These are phyloP conservation scores for Meles meles DNA, from an alignment of 2,113 vertebrate genomes.

Conservation along the genomic window DNA sequence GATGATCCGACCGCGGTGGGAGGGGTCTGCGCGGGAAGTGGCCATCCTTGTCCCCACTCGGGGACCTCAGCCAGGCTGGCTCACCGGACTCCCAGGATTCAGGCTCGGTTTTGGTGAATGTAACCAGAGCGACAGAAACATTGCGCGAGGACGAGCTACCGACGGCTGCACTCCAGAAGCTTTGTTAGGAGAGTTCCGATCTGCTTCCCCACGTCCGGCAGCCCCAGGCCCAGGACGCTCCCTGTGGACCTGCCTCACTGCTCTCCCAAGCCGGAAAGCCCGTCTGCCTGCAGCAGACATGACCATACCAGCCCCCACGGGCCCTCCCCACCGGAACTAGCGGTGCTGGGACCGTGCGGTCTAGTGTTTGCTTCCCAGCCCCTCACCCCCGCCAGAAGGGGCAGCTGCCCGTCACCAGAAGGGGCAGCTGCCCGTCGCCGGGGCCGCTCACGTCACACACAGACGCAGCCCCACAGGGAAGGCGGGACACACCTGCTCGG, in stretches of 20 bases:
- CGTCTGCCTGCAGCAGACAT: rapidly evolving
- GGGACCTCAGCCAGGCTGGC: background rate
- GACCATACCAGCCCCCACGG: rapidly evolving
- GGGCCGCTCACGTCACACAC: background rate
- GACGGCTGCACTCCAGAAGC: no score
- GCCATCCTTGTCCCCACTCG: background rate
- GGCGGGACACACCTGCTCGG: background rate
- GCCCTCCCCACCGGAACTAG: background rate
- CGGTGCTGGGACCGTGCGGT: background rate
- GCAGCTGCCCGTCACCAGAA: background rate
- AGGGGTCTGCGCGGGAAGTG: background rate
- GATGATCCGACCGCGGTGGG: background rate
- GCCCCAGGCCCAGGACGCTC: no score
- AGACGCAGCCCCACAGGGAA: background rate
- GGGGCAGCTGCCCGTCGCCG: background rate
- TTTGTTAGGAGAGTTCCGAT: background rate
- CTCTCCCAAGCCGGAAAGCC: background rate
- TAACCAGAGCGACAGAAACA: background rate
- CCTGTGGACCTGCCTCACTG: rapidly evolving
- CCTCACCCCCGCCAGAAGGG: background rate
- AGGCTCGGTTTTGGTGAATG: background rate
- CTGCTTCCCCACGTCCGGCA: rapidly evolving
- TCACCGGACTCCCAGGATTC: no score
- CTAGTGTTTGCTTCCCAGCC: background rate
- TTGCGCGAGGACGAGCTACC: rapidly evolving